These are phyloP conservation scores for Acanthosepion esculentum DNA, from an alignment of 2,888 invertebrate genomes.

Conservation along the genomic window DNA sequence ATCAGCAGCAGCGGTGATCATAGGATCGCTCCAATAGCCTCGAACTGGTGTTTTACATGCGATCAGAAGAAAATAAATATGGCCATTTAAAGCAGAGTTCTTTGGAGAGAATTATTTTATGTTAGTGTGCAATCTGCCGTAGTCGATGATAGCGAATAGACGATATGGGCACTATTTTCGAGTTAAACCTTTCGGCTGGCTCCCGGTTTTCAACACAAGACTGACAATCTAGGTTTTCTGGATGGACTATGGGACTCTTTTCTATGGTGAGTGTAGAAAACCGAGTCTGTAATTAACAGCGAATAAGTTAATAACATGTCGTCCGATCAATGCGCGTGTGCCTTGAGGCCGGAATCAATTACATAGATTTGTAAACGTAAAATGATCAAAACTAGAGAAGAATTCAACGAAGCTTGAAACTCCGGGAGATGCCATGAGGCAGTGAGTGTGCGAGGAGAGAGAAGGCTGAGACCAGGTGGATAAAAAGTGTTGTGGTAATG, in stretches of 20 bases:
- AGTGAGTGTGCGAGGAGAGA: not conserved
- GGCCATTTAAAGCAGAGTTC: no score
- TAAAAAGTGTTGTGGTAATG: not conserved
- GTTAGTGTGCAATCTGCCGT: no score
- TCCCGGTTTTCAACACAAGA: not conserved
- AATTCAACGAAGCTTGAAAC: slow-evolving; percentile 18
- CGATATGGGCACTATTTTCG: no score
- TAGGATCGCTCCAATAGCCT: no score
- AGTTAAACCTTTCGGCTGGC: no score
- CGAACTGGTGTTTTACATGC: no score
- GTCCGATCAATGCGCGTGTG: not conserved
- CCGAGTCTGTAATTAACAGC: not conserved
- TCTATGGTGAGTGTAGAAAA: not conserved
- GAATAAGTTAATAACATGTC: not conserved
- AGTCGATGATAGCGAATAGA: no score
- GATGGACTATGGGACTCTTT: not conserved
- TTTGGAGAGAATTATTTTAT: no score
- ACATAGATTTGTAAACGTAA: not conserved
- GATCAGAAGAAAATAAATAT: no score
- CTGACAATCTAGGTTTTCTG: not conserved
- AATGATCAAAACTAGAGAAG: not conserved
- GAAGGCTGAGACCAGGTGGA: not conserved
- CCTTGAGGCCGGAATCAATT: not conserved
- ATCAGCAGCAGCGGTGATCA: no score
- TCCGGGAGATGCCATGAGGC: not conserved